Percentiles rank a stretch among this genome's conserved stretches.
phyloP scores from a whole-genome alignment of 2,888 invertebrate genomes.

The Alsophila aescularia region DNA sequence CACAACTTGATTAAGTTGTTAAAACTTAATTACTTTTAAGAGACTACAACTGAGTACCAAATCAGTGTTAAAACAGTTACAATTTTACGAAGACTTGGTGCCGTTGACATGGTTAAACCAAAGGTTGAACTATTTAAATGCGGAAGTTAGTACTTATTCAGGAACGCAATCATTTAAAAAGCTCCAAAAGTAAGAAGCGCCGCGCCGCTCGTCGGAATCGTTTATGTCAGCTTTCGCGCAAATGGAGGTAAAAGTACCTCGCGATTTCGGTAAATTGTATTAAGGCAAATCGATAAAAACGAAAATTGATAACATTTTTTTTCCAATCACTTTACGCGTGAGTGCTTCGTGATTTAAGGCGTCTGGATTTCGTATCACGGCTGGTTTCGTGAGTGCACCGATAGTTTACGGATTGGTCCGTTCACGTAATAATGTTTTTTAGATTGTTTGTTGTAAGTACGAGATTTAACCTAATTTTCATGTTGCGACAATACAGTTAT shows the following conservation, averaged over 20 bases:
- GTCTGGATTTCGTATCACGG: constrained; percentile 51
- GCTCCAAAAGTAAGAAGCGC: constrained; percentile 32
- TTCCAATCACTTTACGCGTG: constrained; percentile 72
- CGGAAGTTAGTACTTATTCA: constrained; percentile 6
- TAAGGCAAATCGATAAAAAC: constrained; percentile 67
- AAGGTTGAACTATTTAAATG: background rate
- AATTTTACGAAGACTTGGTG: background rate
- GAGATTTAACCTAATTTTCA: constrained; percentile 34
- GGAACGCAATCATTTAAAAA: constrained; percentile 9
- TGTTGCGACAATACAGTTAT: constrained; percentile 23
- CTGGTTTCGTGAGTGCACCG: constrained; percentile 45
- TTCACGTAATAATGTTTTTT: constrained; percentile 47
- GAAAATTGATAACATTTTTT: constrained; percentile 60
- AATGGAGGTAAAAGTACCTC: constrained; percentile 68
- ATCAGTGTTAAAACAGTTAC: constrained; percentile 6
- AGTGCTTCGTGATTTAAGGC: constrained; percentile 73
- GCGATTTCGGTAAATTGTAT: constrained; percentile 68
- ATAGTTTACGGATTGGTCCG: constrained; percentile 40
- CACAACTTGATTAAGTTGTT: constrained; percentile 28
- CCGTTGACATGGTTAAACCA: background rate
- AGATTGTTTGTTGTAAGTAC: constrained; percentile 49
- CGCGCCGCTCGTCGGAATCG: constrained; percentile 35
- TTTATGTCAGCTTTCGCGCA: constrained; percentile 53
- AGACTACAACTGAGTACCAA: constrained; percentile 17
- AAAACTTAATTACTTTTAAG: constrained; percentile 24